Evolutionary conservation across 1,140 invertebrate genomes (phyloP), one percentile per base, ranked within the genome.

Genomic region (Heliconius congener): DNA sequence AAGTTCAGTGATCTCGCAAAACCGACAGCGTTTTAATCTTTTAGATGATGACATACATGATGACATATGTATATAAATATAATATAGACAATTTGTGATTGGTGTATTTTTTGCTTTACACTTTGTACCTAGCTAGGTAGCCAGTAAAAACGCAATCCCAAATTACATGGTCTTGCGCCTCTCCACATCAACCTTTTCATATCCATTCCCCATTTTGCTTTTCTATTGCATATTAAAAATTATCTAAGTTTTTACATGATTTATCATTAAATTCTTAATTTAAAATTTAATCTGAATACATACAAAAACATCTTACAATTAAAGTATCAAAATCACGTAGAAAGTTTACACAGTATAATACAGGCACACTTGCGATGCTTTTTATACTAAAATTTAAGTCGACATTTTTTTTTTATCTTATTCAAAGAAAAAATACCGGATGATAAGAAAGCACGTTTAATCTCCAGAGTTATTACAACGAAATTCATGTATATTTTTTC

Each of bases 1-100:
- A 81, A 50, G 84, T 81, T 84, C 83, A 76, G 39, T 81, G 81
- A 83, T 79, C 83, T 81, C 78, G 57, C 34, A 66, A 74, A 77
- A 77, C 76, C 60, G 70, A 71, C 46, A 52, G 37, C 50, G 46
- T 52, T 78, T 78, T 57, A 78, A 73, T 71, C 76, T 71, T 72
- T 66, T 66, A 66, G 60, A 16, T 66, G 60, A 60, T 60, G 55
- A 23, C 2, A 23, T 57, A 57, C 3, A 52, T 23, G n/a, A n/a
- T n/a, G n/a, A 60, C 2, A 9, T n/a, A 23, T 60, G 55, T 60
- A 23, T 18, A 57, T n/a, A 60, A 60, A 60, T 60, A 23, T 60
- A 9, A 60, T 27, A 60, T 60, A 60, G 2, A 27, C 8, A 23
- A 60, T 60, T 37, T 60, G 55, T n/a, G 19, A 57, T 57, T n/a